Conservation (phyloP, 2,113 vertebrate genomes). For the Antechinus stuartii region DNA sequence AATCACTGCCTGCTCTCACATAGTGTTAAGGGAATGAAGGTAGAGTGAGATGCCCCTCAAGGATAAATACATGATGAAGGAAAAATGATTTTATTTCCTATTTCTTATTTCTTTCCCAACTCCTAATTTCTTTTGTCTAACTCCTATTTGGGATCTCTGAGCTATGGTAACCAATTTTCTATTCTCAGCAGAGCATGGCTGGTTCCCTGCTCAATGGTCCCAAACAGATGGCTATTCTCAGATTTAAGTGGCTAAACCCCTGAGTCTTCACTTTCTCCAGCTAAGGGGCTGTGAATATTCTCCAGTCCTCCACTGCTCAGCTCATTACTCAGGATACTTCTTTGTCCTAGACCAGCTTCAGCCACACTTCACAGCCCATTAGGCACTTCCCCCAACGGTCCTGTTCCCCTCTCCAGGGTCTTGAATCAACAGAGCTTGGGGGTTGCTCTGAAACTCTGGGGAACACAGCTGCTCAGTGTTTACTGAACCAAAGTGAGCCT, state of each 20-base stretch:
- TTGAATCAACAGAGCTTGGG: conserved; percentile 19
- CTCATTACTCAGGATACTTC: conserved; percentile 41
- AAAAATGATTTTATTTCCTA: conserved; percentile 19
- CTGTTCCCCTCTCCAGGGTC: conserved; percentile 1
- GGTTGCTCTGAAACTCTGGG: conserved; percentile 14
- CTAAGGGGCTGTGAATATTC: background rate
- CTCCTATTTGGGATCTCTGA: conserved; percentile 8
- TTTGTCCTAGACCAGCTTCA: background rate
- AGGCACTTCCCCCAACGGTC: conserved; percentile 24
- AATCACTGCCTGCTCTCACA: background rate
- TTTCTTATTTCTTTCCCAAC: background rate
- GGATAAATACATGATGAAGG: background rate
- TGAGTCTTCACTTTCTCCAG: conserved; percentile 51
- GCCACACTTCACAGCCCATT: conserved; percentile 60
- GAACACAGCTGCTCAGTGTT: conserved; percentile 54
- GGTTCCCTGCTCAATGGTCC: conserved; percentile 12
- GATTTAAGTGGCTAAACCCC: conserved; percentile 26
- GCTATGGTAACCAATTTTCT: background rate
- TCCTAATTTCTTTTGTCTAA: background rate
- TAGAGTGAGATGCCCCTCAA: background rate
- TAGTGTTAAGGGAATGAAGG: background rate
- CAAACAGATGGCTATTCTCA: background rate
- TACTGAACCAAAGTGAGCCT: background rate
- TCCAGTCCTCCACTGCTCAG: background rate
- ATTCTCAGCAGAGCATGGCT: background rate